Evolutionary conservation across 2,113 vertebrate genomes (phyloP).

Genomic region (Seriola rivoliana): DNA sequence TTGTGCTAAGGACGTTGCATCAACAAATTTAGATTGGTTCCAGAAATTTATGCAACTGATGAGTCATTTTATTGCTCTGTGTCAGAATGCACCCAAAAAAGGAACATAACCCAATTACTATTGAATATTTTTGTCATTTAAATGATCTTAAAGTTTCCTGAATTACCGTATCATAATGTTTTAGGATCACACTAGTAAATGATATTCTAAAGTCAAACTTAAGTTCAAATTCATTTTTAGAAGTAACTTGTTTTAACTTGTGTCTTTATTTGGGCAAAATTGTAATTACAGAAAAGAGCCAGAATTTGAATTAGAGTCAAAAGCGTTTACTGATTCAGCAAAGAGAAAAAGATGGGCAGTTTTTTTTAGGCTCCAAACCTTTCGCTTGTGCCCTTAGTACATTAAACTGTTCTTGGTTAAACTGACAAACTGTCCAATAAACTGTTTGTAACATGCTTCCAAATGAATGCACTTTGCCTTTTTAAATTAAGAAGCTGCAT

Average conservation of each 20-base stretch:
- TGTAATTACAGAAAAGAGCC: too few relatives aligned
- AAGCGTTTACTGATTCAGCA: too few relatives aligned
- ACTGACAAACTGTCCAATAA: neutral
- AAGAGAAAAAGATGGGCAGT: too few relatives aligned
- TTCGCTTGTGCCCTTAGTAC: too few relatives aligned
- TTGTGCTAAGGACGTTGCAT: conserved; percentile 21
- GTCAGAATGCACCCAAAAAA: conserved; percentile 1
- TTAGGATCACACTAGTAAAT: neutral
- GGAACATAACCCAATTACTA: neutral
- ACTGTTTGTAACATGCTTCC: neutral
- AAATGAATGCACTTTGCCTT: neutral
- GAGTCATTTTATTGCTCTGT: conserved; percentile 20
- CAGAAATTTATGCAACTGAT: neutral
- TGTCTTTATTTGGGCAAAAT: too few relatives aligned
- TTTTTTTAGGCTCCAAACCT: too few relatives aligned
- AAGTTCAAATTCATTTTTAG: too few relatives aligned
- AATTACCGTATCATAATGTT: neutral
- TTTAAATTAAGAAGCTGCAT: neutral
- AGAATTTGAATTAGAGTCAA: too few relatives aligned
- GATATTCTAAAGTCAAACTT: too few relatives aligned
- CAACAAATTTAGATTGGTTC: conserved; percentile 33
- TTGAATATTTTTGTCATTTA: neutral
- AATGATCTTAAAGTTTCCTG: neutral
- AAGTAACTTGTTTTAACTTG: too few relatives aligned
- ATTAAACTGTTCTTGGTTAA: neutral